These are phyloP conservation scores for Halichoerus grypus DNA, from an alignment of 2,113 vertebrate genomes.

Conservation along the genomic window DNA sequence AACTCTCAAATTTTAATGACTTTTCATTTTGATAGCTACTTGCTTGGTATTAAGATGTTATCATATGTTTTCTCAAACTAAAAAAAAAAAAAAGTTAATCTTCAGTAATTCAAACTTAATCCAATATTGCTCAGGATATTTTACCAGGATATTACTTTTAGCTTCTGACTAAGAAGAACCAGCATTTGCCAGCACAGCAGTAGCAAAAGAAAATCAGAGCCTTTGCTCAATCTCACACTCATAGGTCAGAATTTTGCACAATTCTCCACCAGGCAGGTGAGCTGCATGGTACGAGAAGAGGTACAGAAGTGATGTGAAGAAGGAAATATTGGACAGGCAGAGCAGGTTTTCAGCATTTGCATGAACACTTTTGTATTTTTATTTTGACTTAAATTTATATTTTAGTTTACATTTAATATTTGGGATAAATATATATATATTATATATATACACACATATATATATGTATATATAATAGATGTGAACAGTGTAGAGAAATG, in stretches of 20 bases:
- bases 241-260: neutral
- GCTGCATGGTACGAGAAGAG: rapidly evolving
- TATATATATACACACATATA: constrained; percentile 39
- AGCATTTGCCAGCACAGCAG: rapidly evolving
- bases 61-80: neutral
- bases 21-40: neutral
- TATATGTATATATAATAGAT: constrained; percentile 70
- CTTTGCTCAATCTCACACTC: neutral
- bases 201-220: neutral
- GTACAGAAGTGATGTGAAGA: neutral
- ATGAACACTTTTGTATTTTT: neutral
- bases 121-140: neutral
- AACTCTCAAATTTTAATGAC: neutral
- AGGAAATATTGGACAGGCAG: neutral
- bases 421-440: neutral
- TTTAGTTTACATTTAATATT: neutral
- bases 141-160: neutral
- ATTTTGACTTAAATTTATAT: neutral
- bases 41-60: neutral
- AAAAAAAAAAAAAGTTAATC: neutral
- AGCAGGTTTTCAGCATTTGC: neutral
- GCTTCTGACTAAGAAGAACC: neutral
- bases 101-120: neutral
- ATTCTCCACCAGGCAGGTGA: too few relatives aligned
- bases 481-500: constrained; percentile 58